These are phyloP conservation scores for Lontra canadensis DNA, from an alignment of 2,113 vertebrate genomes.

Conservation along the genomic window DNA sequence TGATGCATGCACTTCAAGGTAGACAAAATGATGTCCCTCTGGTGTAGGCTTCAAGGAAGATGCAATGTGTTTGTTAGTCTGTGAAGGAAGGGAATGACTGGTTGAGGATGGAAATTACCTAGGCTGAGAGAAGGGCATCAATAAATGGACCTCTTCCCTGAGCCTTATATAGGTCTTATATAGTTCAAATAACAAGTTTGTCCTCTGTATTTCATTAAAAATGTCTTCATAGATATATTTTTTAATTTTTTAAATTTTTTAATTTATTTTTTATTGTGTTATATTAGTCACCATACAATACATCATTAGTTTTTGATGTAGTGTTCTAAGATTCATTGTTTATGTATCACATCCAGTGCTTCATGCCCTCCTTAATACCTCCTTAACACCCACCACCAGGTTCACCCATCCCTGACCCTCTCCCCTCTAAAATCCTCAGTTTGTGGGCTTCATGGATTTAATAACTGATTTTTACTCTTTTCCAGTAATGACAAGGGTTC, in stretches of 20 bases:
- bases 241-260: too few relatives aligned
- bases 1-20: background rate
- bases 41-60: background rate
- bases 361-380: too few relatives aligned
- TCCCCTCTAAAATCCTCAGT: too few relatives aligned
- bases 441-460: background rate
- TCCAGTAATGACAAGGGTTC: background rate
- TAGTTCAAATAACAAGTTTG: background rate
- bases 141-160: background rate
- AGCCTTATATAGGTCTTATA: too few relatives aligned
- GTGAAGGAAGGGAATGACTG: background rate
- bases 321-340: too few relatives aligned
- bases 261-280: too few relatives aligned
- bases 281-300: too few relatives aligned
- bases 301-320: too few relatives aligned
- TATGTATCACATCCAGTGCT: too few relatives aligned
- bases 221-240: background rate
- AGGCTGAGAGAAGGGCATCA: background rate
- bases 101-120: background rate
- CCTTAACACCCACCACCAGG: too few relatives aligned
- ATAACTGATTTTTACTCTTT: background rate
- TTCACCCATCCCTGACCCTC: too few relatives aligned
- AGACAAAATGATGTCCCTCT: background rate
- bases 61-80: background rate
- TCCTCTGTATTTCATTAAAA: background rate